phyloP scores from a whole-genome alignment of 2,888 invertebrate genomes.

The Epinotia brunnichana region DNA sequence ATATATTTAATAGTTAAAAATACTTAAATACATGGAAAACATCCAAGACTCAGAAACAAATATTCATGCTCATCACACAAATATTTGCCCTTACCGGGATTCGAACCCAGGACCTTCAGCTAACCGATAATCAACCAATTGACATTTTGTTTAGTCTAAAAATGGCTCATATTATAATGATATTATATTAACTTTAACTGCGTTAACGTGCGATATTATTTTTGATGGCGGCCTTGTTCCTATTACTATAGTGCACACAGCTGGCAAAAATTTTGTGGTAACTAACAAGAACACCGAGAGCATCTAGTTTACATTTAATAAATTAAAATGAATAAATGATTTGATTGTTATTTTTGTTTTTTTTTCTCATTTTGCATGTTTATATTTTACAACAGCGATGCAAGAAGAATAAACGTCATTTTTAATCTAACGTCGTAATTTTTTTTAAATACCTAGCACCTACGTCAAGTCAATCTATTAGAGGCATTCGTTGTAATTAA shows the following conservation, averaged over 20 bases:
- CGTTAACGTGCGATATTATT: not conserved
- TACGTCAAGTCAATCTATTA: not conserved
- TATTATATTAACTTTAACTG: not conserved
- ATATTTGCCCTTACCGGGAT: no score
- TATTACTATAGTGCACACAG: constrained; percentile 3
- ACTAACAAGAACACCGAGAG: not conserved
- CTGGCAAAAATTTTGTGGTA: not conserved
- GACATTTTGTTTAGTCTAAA: not conserved
- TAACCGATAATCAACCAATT: not conserved
- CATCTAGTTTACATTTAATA: not conserved
- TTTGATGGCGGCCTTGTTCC: not conserved
- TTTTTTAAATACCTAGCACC: no score
- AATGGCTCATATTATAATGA: not conserved
- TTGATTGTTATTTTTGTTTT: no score
- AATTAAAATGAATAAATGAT: no score
- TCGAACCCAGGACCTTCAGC: no score
- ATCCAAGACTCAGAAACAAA: no score
- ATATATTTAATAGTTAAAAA: no score
- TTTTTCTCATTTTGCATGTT: not conserved
- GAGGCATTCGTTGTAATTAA: constrained; percentile 4
- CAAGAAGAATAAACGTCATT: not conserved
- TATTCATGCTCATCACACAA: no score
- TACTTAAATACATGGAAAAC: no score
- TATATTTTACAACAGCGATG: not conserved
- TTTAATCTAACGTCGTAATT: not conserved